Percentiles rank a stretch among this genome's conserved stretches.
phyloP scores from a whole-genome alignment of 1,140 invertebrate genomes.

The Drosophila sturtevanti region DNA sequence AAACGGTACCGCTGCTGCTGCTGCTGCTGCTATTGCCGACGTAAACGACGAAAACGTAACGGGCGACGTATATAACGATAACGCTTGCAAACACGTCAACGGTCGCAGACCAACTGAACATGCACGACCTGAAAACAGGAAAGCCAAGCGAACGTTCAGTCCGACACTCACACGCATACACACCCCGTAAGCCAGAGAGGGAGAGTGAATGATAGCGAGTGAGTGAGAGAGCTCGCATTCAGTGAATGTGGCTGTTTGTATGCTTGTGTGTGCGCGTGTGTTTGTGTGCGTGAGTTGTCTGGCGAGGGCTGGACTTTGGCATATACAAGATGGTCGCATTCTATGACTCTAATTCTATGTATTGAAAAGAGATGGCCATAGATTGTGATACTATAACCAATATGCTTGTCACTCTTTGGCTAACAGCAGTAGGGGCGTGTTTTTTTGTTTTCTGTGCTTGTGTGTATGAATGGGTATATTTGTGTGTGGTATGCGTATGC shows the following conservation, averaged over 20 bases:
- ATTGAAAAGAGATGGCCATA: slow-evolving; percentile 35
- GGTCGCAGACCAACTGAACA: slow-evolving; percentile 81
- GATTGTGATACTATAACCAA: slow-evolving; percentile 24
- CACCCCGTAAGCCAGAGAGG: slow-evolving; percentile 1
- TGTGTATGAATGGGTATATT: neutral
- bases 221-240: slow-evolving; percentile 19
- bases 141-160: slow-evolving; percentile 53
- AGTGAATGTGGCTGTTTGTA: too few relatives aligned
- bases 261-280: slow-evolving; percentile 48
- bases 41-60: slow-evolving; percentile 48
- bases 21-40: slow-evolving; percentile 44
- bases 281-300: slow-evolving; percentile 31
- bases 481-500: slow-evolving; percentile 18
- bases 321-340: slow-evolving; percentile 76
- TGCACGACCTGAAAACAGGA: slow-evolving; percentile 69
- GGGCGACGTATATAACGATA: slow-evolving; percentile 47
- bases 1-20: slow-evolving; percentile 25
- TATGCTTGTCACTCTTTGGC: slow-evolving; percentile 73
- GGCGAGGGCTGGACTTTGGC: slow-evolving; percentile 72
- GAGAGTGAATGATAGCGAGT: neutral
- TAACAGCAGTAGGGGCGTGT: slow-evolving; percentile 61
- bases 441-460: slow-evolving; percentile 47
- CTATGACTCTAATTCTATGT: slow-evolving; percentile 30
- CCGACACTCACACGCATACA: slow-evolving; percentile 1
- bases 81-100: slow-evolving; percentile 81